Conservation (phyloP, 2,888 invertebrate genomes). For the Leucania comma region DNA sequence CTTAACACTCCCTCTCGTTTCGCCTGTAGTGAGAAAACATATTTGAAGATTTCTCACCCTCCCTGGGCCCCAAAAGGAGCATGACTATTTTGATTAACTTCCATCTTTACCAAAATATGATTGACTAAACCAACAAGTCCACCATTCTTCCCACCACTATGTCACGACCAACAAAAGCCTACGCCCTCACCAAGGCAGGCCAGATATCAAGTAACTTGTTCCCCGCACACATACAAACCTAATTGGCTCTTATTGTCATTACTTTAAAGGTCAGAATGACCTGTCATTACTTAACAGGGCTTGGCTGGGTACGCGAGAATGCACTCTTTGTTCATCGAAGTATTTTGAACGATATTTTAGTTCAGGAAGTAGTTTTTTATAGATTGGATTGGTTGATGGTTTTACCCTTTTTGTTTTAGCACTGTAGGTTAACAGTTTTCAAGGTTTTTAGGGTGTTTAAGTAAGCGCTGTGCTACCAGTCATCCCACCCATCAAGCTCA, state of each 20-base stretch:
- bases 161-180: constrained; percentile 73
- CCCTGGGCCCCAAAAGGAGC: too few species aligned
- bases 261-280: constrained; percentile 69
- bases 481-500: too few species aligned
- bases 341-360: constrained; percentile 44
- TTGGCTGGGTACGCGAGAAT: constrained; percentile 43
- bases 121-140: not conserved
- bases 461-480: too few species aligned
- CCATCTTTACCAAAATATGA: too few species aligned
- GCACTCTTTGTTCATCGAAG: constrained; percentile 51
- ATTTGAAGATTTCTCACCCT: too few species aligned
- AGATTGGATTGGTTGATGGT: not conserved
- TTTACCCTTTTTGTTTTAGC: constrained; percentile 1
- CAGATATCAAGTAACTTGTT: constrained; percentile 68
- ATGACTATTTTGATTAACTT: too few species aligned
- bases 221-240: constrained; percentile 49
- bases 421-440: not conserved
- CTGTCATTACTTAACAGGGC: constrained; percentile 60
- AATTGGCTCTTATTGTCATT: constrained; percentile 71
- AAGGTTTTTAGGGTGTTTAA: not conserved
- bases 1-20: too few species aligned
- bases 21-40: too few species aligned
- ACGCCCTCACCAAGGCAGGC: constrained; percentile 87
- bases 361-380: constrained; percentile 43
- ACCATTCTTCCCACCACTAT: constrained; percentile 51